Conservation (phyloP, 2,888 invertebrate species). For the Sinopyrophorus schimmeli region DNA sequence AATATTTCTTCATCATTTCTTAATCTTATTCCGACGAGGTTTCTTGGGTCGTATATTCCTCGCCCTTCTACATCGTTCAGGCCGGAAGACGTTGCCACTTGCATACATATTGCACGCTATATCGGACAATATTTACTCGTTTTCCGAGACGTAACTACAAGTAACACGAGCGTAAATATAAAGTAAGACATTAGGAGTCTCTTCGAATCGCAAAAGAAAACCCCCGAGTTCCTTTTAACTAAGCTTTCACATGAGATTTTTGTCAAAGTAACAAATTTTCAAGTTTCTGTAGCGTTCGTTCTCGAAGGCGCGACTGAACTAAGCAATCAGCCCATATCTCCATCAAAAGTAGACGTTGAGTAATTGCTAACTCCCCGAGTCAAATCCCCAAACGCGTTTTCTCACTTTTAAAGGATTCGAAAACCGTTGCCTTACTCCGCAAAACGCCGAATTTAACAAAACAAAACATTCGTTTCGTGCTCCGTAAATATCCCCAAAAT, state of each 20-base stretch:
- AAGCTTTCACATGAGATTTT: slow-evolving; percentile 28
- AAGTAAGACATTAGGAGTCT: slow-evolving; percentile 25
- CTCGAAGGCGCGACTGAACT: slow-evolving; percentile 29
- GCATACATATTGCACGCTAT: slow-evolving; percentile 31
- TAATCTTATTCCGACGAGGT: slow-evolving; percentile 37
- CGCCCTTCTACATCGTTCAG: slow-evolving; percentile 28
- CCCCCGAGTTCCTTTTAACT: slow-evolving; percentile 13
- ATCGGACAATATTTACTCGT: slow-evolving; percentile 26
- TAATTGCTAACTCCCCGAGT: slow-evolving; percentile 48
- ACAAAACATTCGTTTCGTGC: slow-evolving; percentile 23
- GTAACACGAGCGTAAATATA: slow-evolving; percentile 23
- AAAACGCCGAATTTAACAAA: slow-evolving; percentile 30
- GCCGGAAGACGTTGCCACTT: slow-evolving; percentile 22
- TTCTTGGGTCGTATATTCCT: slow-evolving; percentile 26
- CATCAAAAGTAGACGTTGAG: slow-evolving; percentile 47
- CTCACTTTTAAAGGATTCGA: slow-evolving; percentile 44
- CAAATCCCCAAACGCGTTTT: slow-evolving; percentile 47
- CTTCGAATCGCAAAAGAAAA: slow-evolving; percentile 10
- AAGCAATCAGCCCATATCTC: slow-evolving; percentile 41
- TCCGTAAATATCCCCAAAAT: no score
- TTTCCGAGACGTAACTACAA: slow-evolving; percentile 12
- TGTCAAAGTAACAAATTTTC: slow-evolving; percentile 37
- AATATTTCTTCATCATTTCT: slow-evolving; percentile 41
- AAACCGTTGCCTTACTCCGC: slow-evolving; percentile 38
- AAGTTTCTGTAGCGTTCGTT: slow-evolving; percentile 33